Percentiles rank a stretch among this genome's conserved stretches.
Conservation (phyloP, 1,140 invertebrate genomes). For the Hirudo medicinalis region DNA sequence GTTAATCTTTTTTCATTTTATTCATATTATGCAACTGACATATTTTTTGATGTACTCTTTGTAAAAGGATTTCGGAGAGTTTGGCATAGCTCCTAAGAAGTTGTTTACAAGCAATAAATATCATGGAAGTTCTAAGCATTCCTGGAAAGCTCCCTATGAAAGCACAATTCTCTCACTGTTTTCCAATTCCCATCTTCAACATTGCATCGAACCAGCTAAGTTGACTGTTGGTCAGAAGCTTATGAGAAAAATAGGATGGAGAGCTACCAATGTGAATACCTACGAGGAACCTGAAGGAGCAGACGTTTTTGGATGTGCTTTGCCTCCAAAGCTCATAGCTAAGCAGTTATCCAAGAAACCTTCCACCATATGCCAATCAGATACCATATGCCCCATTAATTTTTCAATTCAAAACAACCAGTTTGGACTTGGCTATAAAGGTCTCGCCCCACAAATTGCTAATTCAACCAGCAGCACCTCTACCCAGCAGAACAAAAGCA, state of each 20-base stretch:
- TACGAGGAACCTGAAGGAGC: constrained; percentile 13
- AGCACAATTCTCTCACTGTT: neutral
- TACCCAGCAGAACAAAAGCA: too few relatives aligned
- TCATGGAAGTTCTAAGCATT: constrained; percentile 25
- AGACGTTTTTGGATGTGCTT: constrained; percentile 56
- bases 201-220: neutral
- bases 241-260: constrained; percentile 66
- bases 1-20: neutral
- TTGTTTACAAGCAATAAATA: constrained; percentile 62
- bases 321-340: constrained; percentile 39
- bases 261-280: constrained; percentile 57
- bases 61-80: constrained; percentile 66
- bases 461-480: too few relatives aligned
- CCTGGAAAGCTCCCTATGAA: neutral
- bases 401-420: constrained; percentile 56
- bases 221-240: constrained; percentile 66
- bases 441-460: constrained; percentile 43
- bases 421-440: constrained; percentile 69
- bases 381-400: constrained; percentile 60
- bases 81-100: constrained; percentile 81
- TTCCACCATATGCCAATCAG: constrained; percentile 36
- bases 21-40: neutral
- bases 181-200: neutral
- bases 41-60: neutral
- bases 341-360: neutral